Base-by-base conservation (phyloP, 2,113 vertebrate species). In the Chionis minor region DNA sequence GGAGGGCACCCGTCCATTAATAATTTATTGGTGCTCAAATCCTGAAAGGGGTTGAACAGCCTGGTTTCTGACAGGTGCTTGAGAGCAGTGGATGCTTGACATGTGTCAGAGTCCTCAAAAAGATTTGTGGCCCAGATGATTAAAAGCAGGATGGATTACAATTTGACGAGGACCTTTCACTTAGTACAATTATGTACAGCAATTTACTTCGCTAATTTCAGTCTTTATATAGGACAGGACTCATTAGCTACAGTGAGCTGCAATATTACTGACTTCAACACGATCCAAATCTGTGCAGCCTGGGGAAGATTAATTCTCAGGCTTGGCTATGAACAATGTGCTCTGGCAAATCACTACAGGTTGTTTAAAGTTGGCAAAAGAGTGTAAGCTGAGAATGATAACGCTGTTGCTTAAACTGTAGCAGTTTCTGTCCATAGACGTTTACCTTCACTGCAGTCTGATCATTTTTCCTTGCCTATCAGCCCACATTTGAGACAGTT, bases 401-500 rank as follows among this genome's bases (percentile, higher is more conserved):
- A 67, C 2, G 5, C 23, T 16, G 2, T 94, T 96, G 45, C 55
- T 95, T 96, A 80, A 97, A 55, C 63, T 96, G 66, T 95, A 92
- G 84, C 86, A 75, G 77, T 92, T 94, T 94, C 73, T 95, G 58
- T 96, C 81, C n/a, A 0, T 59, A 38, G 86, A 28, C 3, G 0
- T 94, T 95, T 91, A 61, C 73, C 44, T 96, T 95, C 92, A 44
- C 54, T 86, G 73, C 81, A 80, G 81, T 95, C 94, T 97, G 79
- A 90, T 96, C 27, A 5, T 97, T 78, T 96, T 96, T 87, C 84
- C 63, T 97, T 97, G 77, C 91, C 86, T 77, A 75, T 96, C 94
- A 98, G 98, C 93, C 98, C 66, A 88, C 97, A 73, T 98, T 98
- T 91, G 98, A 98, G 95, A 77, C 97, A 65, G 88, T 98, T 92